A percentile compares a stretch with the other conserved stretches of the same genome.
These are phyloP conservation scores for Gallinago media DNA, from an alignment of 2,113 vertebrate genomes.

Conservation along the genomic window DNA sequence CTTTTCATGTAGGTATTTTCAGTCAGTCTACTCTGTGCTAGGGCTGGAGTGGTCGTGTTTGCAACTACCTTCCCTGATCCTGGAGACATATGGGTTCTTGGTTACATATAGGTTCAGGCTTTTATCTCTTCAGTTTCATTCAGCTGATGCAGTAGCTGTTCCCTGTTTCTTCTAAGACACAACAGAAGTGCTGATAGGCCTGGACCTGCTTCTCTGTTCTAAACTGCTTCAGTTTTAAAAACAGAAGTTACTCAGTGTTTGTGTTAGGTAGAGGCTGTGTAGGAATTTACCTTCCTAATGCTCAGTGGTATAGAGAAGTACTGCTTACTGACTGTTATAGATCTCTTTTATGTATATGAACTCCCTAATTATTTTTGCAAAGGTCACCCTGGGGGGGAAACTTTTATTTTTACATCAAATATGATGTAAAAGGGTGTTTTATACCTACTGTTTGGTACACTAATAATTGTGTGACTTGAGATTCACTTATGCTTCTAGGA, in stretches of 20 bases:
- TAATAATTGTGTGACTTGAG: not conserved
- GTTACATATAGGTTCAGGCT: fast-evolving
- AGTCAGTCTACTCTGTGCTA: not conserved
- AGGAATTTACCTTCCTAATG: not conserved
- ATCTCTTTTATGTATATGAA: not conserved
- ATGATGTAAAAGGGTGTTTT: not conserved
- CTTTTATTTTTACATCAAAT: not conserved
- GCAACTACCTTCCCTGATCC: not conserved
- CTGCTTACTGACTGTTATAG: not conserved
- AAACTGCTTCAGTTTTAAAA: not conserved
- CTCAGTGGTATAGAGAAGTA: not conserved
- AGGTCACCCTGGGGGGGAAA: not conserved
- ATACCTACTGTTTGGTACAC: not conserved
- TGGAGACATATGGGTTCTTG: not conserved
- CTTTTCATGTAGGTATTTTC: not conserved
- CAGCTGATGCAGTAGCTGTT: not conserved
- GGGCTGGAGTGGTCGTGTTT: not conserved
- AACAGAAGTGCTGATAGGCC: not conserved
- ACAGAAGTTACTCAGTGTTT: not conserved
- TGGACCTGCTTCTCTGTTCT: not conserved
- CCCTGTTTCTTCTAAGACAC: not conserved
- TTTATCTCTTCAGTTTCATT: not conserved
- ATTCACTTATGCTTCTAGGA: not conserved
- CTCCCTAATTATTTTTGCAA: not conserved
- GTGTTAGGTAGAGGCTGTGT: not conserved